Evolutionary conservation across 2,888 invertebrate species (phyloP).

Genomic region (Hydraecia micacea): DNA sequence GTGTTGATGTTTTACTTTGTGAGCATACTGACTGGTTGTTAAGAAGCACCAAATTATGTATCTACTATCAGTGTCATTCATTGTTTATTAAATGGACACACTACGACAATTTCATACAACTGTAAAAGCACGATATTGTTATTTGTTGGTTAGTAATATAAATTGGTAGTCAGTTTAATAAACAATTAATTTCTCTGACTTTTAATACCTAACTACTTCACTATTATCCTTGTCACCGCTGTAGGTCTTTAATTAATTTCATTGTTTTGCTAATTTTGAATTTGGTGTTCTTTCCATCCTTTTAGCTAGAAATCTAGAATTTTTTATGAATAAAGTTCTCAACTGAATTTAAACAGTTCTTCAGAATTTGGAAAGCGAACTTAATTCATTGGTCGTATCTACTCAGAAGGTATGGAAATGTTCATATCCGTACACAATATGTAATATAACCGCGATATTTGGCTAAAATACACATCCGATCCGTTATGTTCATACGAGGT

Average conservation of each 20-base stretch:
- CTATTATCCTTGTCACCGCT: too few species aligned
- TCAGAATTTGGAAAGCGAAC: not conserved
- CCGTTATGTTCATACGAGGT: not conserved
- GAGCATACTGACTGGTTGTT: not conserved
- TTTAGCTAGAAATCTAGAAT: not conserved
- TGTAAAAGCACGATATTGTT: not conserved
- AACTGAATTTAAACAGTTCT: not conserved
- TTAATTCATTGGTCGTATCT: not conserved
- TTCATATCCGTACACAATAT: not conserved
- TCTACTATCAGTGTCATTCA: too few species aligned
- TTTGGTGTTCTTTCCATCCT: not conserved
- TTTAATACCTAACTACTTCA: too few species aligned
- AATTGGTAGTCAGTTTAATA: too few species aligned
- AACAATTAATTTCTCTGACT: too few species aligned
- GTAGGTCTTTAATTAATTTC: too few species aligned
- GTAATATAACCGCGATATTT: slow-evolving; percentile 7
- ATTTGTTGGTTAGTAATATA: not conserved
- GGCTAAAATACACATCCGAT: not conserved
- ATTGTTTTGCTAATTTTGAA: too few species aligned
- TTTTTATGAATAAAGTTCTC: too few species aligned
- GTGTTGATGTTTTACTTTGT: slow-evolving; percentile 5
- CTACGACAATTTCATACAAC: not conserved
- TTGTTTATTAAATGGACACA: not conserved
- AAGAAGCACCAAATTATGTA: not conserved
- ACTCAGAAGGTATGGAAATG: too few species aligned